Evolutionary conservation across 2,888 invertebrate species (phyloP).

Genomic region (Ptycholaimellus sp.): DNA sequence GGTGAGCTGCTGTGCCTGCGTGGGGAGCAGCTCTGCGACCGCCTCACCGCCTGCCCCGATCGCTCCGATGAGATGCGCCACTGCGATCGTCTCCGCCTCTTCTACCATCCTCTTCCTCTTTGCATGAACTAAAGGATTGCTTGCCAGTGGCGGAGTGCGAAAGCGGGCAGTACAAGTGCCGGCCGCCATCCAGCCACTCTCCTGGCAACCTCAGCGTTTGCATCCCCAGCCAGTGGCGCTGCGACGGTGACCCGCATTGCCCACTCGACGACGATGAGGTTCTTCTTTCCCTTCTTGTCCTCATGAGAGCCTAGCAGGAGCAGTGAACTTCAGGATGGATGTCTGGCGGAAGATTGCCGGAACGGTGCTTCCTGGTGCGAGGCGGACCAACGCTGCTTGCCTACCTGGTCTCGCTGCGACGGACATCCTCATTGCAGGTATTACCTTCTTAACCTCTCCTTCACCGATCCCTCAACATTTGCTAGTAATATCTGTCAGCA

Average conservation of each 20-base stretch:
- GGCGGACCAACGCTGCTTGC: neutral
- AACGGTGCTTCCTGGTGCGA: neutral
- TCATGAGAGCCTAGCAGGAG: neutral
- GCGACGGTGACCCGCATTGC: neutral
- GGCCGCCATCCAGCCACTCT: neutral
- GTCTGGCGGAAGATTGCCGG: neutral
- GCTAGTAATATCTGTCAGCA: too few relatives aligned
- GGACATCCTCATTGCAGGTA: neutral
- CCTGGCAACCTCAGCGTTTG: neutral
- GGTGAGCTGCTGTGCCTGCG: neutral
- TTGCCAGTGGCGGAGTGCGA: neutral
- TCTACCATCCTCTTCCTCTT: neutral
- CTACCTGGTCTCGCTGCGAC: neutral
- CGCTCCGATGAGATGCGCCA: neutral
- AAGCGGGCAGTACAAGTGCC: neutral
- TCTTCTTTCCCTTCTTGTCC: neutral
- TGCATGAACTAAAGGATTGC: neutral
- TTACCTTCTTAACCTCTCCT: neutral
- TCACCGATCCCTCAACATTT: neutral
- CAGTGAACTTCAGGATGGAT: neutral
- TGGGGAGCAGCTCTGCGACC: neutral
- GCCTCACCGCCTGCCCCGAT: neutral
- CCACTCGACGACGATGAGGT: neutral
- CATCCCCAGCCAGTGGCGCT: neutral
- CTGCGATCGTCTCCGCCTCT: neutral